These are phyloP conservation scores for Microctenopoma steveboyesi DNA, from an alignment of 2,797 vertebrate genomes.

Conservation along the genomic window DNA sequence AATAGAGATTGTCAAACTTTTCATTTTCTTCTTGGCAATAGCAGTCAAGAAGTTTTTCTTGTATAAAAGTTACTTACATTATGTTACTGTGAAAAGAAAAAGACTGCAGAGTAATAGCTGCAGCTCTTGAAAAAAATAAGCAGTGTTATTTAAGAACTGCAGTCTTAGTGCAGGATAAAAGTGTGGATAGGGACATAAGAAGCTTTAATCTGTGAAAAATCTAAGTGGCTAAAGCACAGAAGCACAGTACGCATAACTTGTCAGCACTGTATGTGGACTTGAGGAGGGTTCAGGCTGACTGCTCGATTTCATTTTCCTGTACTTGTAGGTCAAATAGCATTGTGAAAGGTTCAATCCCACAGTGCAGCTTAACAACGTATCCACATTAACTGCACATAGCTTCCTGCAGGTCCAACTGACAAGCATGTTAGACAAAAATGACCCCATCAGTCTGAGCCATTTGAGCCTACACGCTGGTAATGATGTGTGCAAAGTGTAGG, in stretches of 20 bases:
- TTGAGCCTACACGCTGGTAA: constrained; percentile 15
- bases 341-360: constrained; percentile 43
- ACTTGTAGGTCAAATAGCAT: constrained; percentile 45
- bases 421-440: constrained; percentile 16
- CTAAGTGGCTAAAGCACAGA: constrained; percentile 47
- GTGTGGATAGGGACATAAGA: constrained; percentile 48
- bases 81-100: constrained; percentile 39
- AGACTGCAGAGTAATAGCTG: constrained; percentile 30
- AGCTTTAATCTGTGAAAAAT: constrained; percentile 59
- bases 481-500: constrained; percentile 5
- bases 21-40: constrained; percentile 44
- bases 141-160: constrained; percentile 57
- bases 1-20: constrained; percentile 43
- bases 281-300: constrained; percentile 29
- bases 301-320: constrained; percentile 39
- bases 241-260: constrained; percentile 21
- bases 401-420: constrained; percentile 24
- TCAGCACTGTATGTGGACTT: constrained; percentile 34
- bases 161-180: constrained; percentile 47
- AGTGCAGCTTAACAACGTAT: constrained; percentile 52
- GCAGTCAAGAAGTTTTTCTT: constrained; percentile 22
- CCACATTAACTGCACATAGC: constrained; percentile 17
- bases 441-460: constrained; percentile 14
- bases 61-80: constrained; percentile 47
- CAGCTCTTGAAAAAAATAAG: constrained; percentile 52